Conservation (phyloP, 2,113 vertebrate species). For the Columbina picui region DNA sequence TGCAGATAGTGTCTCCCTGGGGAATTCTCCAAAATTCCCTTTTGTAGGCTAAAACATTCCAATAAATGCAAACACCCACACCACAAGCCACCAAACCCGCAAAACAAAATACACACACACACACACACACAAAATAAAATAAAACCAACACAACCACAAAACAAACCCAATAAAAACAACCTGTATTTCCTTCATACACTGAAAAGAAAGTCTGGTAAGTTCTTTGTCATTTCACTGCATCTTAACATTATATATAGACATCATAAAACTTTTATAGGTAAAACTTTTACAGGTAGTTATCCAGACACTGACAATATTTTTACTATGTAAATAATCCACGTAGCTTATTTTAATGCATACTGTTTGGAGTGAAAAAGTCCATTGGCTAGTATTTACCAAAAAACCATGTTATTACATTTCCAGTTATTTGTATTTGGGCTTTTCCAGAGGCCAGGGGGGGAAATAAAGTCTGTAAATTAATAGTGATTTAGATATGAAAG, state of each 20-base stretch:
- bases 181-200: background rate
- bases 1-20: background rate
- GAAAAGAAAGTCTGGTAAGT: background rate
- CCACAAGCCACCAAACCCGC: background rate
- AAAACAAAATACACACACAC: background rate
- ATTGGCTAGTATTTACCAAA: background rate
- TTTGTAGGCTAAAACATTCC: background rate
- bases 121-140: background rate
- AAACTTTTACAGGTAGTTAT: background rate
- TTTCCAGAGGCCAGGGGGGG: background rate
- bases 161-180: background rate
- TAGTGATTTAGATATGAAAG: background rate
- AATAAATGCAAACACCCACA: background rate
- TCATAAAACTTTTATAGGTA: background rate
- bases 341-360: background rate
- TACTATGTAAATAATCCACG: background rate
- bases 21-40: background rate
- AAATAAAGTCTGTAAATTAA: background rate
- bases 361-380: background rate
- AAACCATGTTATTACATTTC: background rate
- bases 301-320: background rate
- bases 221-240: background rate
- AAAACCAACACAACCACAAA: background rate
- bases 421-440: background rate
- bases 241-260: background rate